Conservation (phyloP, 2,797 vertebrate genomes). For the Graptemys geographica region DNA sequence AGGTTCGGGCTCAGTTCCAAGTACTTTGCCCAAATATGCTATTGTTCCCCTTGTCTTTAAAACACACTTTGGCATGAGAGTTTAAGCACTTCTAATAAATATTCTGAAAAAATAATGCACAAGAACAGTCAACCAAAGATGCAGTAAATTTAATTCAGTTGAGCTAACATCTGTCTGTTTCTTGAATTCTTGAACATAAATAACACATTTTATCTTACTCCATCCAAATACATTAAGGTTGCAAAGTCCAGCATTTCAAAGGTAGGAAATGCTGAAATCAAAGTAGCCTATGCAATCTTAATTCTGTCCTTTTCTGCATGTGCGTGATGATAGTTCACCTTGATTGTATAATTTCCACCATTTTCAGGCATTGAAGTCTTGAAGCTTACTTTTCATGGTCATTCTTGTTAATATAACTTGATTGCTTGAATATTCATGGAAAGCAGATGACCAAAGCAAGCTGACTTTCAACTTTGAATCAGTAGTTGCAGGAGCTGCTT, state of each 20-base stretch:
- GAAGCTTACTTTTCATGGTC: not conserved
- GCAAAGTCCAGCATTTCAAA: not conserved
- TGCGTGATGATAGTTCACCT: not conserved
- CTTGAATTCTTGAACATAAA: not conserved
- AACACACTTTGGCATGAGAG: not conserved
- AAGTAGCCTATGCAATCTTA: not conserved
- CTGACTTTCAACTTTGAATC: not conserved
- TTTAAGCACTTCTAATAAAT: not conserved
- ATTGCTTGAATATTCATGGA: not conserved
- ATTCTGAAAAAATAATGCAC: not conserved
- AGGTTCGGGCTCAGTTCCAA: not conserved
- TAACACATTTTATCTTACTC: not conserved
- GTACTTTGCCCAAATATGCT: not conserved
- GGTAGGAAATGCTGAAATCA: not conserved
- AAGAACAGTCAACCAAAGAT: not conserved
- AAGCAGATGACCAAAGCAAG: not conserved
- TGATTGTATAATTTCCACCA: not conserved
- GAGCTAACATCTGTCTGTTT: not conserved
- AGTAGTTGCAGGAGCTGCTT: not conserved
- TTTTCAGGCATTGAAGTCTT: not conserved
- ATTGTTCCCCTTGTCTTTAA: not conserved
- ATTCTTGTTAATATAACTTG: not conserved
- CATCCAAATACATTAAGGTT: not conserved
- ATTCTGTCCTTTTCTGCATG: not conserved
- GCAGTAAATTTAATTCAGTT: not conserved